Conservation (phyloP, 2,888 invertebrate species). For the Scaeva pyrastri region DNA sequence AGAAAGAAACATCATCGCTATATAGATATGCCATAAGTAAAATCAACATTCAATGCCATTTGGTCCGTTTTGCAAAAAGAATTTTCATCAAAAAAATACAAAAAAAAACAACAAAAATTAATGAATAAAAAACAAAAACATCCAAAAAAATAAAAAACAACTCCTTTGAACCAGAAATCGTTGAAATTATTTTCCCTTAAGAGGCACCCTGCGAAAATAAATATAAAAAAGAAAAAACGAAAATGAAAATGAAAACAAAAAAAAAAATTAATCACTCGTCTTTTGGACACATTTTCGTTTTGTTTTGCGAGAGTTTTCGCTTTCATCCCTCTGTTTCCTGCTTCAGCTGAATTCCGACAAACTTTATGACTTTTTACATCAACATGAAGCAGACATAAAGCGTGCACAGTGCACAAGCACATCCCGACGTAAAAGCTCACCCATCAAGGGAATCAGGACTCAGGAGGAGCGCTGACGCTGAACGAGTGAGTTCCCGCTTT, state of each 20-base stretch:
- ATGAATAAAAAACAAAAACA: slow-evolving; percentile 37
- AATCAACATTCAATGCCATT: slow-evolving; percentile 70
- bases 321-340: slow-evolving; percentile 52
- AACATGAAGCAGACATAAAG: slow-evolving; percentile 59
- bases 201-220: slow-evolving; percentile 36
- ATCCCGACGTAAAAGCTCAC: slow-evolving; percentile 52
- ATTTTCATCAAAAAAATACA: slow-evolving; percentile 45
- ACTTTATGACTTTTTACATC: slow-evolving; percentile 74
- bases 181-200: slow-evolving; percentile 63
- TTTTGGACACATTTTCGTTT: slow-evolving; percentile 74
- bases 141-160: slow-evolving; percentile 23
- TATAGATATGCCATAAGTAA: slow-evolving; percentile 19
- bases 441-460: slow-evolving; percentile 43
- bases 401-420: slow-evolving; percentile 30
- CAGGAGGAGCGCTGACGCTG: slow-evolving; percentile 52
- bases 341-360: slow-evolving; percentile 52
- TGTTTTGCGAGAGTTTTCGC: slow-evolving; percentile 65
- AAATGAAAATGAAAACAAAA: slow-evolving; percentile 47
- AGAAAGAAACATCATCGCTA: slow-evolving; percentile 19
- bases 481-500: slow-evolving; percentile 57
- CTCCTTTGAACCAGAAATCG: slow-evolving; percentile 72
- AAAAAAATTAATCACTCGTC: slow-evolving; percentile 73
- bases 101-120: slow-evolving; percentile 30
- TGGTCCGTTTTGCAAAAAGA: slow-evolving; percentile 54
- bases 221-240: slow-evolving; percentile 24